Percentiles rank a stretch among this genome's conserved stretches.
phyloP scores from a whole-genome alignment of 2,888 invertebrate species.

The Nesidiocoris tenuis region DNA sequence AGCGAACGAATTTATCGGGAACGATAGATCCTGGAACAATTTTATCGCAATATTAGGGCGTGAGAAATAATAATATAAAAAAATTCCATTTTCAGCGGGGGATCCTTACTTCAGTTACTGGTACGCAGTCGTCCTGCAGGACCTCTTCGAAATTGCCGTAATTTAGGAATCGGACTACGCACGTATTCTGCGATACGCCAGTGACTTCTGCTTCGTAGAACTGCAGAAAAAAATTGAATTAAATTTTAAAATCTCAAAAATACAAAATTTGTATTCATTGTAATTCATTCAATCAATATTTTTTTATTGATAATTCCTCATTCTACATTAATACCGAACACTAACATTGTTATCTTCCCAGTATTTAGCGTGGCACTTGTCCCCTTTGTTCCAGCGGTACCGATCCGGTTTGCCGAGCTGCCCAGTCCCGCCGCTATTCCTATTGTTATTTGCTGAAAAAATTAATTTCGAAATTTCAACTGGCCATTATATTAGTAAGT shows the following conservation, averaged over 20 bases:
- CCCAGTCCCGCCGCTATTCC: conserved; percentile 9
- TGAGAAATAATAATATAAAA: too few species aligned
- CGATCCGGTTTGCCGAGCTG: conserved; percentile 31
- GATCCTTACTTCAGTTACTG: conserved; percentile 56
- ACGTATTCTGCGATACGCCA: conserved; percentile 77
- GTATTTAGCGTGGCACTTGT: conserved; percentile 84
- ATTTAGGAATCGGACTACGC: conserved; percentile 81
- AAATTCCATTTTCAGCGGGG: too few species aligned
- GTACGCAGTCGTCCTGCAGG: conserved; percentile 76
- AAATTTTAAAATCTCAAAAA: conserved; percentile 11
- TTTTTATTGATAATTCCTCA: too few species aligned
- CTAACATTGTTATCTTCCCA: conserved; percentile 88
- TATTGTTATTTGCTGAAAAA: conserved; percentile 31
- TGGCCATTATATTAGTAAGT: too few species aligned
- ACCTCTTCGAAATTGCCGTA: conserved; percentile 91
- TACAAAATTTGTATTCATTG: neutral
- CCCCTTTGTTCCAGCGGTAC: conserved; percentile 72
- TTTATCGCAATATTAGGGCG: too few species aligned
- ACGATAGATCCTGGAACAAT: conserved; percentile 21
- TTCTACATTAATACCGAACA: too few species aligned
- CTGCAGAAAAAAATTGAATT: conserved; percentile 56
- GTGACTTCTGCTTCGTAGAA: conserved; percentile 82
- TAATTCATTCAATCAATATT: neutral
- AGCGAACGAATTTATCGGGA: conserved; percentile 29
- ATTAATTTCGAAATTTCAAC: neutral